These are phyloP conservation scores for Neosilurus mollespiculum DNA, from an alignment of 2,797 vertebrate genomes.

Conservation along the genomic window DNA sequence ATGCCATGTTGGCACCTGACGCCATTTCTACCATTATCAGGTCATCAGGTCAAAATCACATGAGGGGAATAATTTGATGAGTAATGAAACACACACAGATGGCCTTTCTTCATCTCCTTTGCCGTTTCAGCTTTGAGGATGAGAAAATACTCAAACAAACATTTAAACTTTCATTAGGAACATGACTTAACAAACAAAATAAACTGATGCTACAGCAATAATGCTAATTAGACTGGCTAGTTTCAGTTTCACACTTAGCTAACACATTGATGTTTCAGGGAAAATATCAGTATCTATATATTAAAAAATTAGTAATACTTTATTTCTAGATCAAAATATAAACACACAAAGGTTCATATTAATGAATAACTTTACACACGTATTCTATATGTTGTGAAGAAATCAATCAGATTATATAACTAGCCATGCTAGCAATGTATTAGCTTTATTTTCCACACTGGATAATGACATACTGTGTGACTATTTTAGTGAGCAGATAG, in stretches of 20 bases:
- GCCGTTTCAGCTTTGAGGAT: not conserved
- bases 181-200: not conserved
- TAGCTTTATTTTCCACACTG: not conserved
- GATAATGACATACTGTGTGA: not conserved
- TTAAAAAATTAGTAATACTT: not conserved
- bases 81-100: not conserved
- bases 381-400: not conserved
- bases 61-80: not conserved
- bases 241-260: not conserved
- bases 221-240: not conserved
- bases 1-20: constrained; percentile 19
- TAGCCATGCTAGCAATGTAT: not conserved
- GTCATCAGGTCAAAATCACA: not conserved
- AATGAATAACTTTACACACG: not conserved
- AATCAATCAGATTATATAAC: not conserved
- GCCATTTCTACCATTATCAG: not conserved
- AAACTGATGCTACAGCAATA: not conserved
- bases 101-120: not conserved
- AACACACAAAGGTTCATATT: not conserved
- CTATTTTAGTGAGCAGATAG: not conserved
- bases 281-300: not conserved
- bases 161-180: not conserved
- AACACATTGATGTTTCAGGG: not conserved
- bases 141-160: not conserved
- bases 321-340: not conserved